Evolutionary conservation across 2,888 invertebrate species (phyloP).

Genomic region (Deilephila elpenor): DNA sequence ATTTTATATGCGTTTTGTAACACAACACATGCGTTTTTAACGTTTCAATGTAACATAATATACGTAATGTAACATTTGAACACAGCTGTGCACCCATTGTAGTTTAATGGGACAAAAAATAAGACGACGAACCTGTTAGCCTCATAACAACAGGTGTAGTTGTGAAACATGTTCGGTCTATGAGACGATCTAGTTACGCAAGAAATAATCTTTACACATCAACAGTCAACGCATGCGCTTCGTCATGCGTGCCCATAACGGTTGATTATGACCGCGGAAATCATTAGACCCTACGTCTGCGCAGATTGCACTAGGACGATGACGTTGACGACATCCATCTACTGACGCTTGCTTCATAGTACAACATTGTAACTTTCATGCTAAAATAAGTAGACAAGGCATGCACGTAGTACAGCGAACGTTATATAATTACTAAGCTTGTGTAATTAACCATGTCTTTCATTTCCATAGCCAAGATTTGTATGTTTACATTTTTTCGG

Average conservation of each 20-base stretch:
- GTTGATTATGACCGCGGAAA: constrained; percentile 73
- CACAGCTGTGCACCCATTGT: constrained; percentile 38
- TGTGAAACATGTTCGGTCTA: constrained; percentile 70
- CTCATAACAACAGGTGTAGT: constrained; percentile 68
- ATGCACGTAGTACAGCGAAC: constrained; percentile 1
- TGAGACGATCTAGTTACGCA: constrained; percentile 73
- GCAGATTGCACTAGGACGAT: constrained; percentile 4
- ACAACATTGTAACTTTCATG: background rate
- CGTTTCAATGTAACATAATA: background rate
- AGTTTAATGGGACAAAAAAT: constrained; percentile 41
- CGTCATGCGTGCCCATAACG: constrained; percentile 69
- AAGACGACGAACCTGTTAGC: constrained; percentile 65
- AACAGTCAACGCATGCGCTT: constrained; percentile 67
- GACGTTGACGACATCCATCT: background rate
- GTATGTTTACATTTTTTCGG: background rate
- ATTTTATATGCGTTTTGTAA: background rate
- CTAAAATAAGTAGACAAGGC: background rate
- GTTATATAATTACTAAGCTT: background rate
- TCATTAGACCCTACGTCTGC: constrained; percentile 49
- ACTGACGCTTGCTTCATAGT: background rate
- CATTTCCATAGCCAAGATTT: background rate
- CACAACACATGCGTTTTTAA: constrained; percentile 37
- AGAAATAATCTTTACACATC: constrained; percentile 72
- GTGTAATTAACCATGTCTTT: constrained; percentile 14
- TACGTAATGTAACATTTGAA: constrained; percentile 3